Evolutionary conservation across 2,888 invertebrate genomes (phyloP), one percentile per base, ranked within the genome.

Genomic region (Apantesis nais): DNA sequence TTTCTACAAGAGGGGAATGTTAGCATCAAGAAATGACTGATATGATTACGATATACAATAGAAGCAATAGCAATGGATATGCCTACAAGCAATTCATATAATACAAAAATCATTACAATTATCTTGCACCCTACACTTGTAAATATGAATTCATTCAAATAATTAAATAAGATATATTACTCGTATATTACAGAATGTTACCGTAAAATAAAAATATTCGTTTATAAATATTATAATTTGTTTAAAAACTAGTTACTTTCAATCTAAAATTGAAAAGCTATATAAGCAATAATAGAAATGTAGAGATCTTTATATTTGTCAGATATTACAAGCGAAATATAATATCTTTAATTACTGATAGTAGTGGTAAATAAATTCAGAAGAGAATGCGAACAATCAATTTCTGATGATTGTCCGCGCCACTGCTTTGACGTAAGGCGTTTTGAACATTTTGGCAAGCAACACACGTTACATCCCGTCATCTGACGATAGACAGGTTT

Each of bases 91-190:
- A 88, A 86, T 87, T 86, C 78, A 85, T 89, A 87, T 85, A 82
- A 86, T 88, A 90, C 85, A 87, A 89, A 88, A 88, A 84, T 78
- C 68, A 81, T 82, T 83, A 81, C 74, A 83, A 79, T 83, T 86
- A 86, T 82, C 84, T 85, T 86, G 84, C 84, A 83, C 83, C 85
- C 84, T 87, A 85, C 79, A 83, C 80, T 88, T 83, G 88, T 90
- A 89, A 90, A 90, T 88, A 89, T 86, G 84, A 91, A 88, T 89
- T 89, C 86, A 91, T 90, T 90, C 84, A 90, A 90, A 87, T 90
- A 89, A 90, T 89, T 91, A 89, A 91, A 91, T 90, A 90, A 88
- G 81, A 88, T 90, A 90, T 90, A 90, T 90, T 91, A 92, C 88
- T 91, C 88, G 85, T 92, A 90, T 90, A 86, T 89, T 91, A 90